Percentiles rank a stretch among this genome's conserved stretches.
Evolutionary conservation across 2,113 vertebrate genomes (phyloP).

Genomic region (Trogon surrucura): DNA sequence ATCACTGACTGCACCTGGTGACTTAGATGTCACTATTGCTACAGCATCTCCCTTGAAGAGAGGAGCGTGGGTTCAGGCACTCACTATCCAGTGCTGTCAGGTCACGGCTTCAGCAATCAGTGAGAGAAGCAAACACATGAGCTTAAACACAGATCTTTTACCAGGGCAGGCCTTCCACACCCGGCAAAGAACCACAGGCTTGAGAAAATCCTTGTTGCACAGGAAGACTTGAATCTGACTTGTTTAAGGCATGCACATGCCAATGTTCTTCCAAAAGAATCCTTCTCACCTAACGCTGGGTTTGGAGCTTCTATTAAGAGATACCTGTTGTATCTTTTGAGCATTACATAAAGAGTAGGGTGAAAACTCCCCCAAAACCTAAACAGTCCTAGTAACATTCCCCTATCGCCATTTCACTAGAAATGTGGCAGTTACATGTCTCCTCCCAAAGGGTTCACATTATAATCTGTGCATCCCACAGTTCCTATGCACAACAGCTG

Average conservation of each 20-base stretch:
- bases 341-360: neutral
- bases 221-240: neutral
- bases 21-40: neutral
- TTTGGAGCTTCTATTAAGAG: neutral
- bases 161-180: neutral
- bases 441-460: neutral
- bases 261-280: neutral
- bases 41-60: neutral
- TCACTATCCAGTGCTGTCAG: neutral
- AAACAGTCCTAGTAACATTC: neutral
- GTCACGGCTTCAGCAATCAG: neutral
- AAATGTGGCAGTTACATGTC: neutral
- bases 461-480: neutral
- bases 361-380: neutral
- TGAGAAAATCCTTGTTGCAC: neutral
- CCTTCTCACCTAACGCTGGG: neutral
- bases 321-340: neutral
- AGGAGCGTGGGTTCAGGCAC: neutral
- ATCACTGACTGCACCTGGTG: neutral
- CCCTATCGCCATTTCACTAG: neutral
- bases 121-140: neutral
- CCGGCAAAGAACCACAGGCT: neutral
- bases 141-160: neutral
- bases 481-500: neutral
- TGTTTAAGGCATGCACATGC: neutral